phyloP scores from a whole-genome alignment of 2,113 vertebrate genomes.

The Oplegnathus fasciatus region DNA sequence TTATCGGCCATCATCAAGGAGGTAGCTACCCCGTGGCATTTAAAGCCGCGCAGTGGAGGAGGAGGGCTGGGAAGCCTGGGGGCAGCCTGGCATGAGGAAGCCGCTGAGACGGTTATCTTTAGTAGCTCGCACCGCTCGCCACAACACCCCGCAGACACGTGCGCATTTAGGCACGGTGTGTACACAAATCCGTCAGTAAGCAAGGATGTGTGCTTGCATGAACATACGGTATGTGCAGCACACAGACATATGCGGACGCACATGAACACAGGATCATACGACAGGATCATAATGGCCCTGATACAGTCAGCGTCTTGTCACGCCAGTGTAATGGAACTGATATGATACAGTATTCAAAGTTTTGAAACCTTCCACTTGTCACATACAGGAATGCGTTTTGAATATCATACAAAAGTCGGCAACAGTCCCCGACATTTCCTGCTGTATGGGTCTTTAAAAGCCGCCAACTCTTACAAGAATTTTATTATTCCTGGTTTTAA shows the following conservation, averaged over 20 bases:
- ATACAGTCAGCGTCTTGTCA: neutral
- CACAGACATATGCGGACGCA: no score
- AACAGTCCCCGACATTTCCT: neutral
- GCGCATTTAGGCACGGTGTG: neutral
- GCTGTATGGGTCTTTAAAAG: neutral
- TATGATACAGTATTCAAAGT: neutral
- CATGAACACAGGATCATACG: no score
- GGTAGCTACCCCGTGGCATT: conserved; percentile 74
- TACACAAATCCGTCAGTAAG: neutral
- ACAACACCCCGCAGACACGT: conserved; percentile 2
- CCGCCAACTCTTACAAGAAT: conserved; percentile 2
- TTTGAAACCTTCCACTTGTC: neutral
- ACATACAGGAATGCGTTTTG: neutral
- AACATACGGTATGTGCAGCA: neutral
- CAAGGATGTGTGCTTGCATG: neutral
- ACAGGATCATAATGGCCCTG: neutral
- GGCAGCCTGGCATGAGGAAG: conserved; percentile 58
- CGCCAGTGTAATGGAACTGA: no score
- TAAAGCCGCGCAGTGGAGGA: conserved; percentile 48
- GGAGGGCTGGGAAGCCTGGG: conserved; percentile 27
- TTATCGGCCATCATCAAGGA: conserved; percentile 78
- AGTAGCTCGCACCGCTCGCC: conserved; percentile 25
- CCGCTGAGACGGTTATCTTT: conserved; percentile 60
- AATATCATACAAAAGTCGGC: no score
- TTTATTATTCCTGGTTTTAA: conserved; percentile 29